phyloP scores from a whole-genome alignment of 1,140 invertebrate genomes.

The Holcopasites calliopsidis region DNA sequence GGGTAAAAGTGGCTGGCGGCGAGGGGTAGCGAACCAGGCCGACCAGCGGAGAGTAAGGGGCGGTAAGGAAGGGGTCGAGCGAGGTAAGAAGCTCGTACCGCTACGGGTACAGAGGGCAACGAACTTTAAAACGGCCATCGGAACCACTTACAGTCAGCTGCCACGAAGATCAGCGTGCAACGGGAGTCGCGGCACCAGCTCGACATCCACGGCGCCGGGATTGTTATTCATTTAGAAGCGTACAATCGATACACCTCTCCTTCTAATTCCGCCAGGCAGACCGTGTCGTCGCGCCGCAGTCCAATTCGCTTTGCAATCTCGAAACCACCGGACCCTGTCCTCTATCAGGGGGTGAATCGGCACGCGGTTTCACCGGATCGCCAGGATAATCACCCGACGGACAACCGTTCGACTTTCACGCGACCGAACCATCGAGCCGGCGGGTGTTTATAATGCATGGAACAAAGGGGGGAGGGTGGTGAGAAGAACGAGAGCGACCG shows the following conservation, averaged over 20 bases:
- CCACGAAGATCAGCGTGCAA: slow-evolving; percentile 65
- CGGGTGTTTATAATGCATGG: neutral
- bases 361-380: too few relatives aligned
- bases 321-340: too few relatives aligned
- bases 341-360: too few relatives aligned
- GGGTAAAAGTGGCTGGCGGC: neutral
- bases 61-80: too few relatives aligned
- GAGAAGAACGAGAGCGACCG: neutral
- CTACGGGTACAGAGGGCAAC: slow-evolving; percentile 16
- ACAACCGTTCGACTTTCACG: slow-evolving; percentile 14
- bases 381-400: slow-evolving; percentile 17
- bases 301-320: neutral
- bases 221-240: slow-evolving; percentile 73
- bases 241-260: slow-evolving; percentile 47
- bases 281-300: neutral
- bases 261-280: slow-evolving; percentile 38
- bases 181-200: slow-evolving; percentile 69
- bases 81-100: neutral
- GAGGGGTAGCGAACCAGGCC: neutral
- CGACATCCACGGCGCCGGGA: slow-evolving; percentile 70
- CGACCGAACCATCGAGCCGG: slow-evolving; percentile 40
- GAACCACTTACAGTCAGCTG: slow-evolving; percentile 74
- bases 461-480: neutral
- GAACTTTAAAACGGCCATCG: slow-evolving; percentile 29
- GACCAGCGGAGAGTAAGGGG: neutral